Base-by-base conservation (phyloP, 2,797 vertebrate genomes). In the Sciaenops ocellatus region DNA sequence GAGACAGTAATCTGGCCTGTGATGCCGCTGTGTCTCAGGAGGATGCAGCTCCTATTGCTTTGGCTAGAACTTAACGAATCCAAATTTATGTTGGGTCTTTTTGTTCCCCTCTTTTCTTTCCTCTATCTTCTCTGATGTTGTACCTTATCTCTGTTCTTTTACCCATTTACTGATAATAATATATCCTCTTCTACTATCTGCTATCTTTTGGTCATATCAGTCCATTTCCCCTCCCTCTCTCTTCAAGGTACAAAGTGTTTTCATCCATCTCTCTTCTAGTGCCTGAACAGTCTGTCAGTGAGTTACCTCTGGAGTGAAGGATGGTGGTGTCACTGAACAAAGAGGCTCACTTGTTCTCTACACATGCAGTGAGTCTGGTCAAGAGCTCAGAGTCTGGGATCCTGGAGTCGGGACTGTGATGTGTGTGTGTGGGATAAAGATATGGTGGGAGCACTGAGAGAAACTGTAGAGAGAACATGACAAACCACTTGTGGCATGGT, bases 211-310 rank as follows among this genome's bases (percentile, higher is more conserved):
- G 76, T 77, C 73, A 55, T 65, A 92, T 91, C 90, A 79, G 63
- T 76, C 70, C 77, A 76, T 79, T 87, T 89, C 80, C 74, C 68
- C 71, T 74, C 83, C 69, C 38, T 84, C 80, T 41, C 85, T 87
- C 86, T 79, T 86, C 50, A 88, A 85, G 82, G 72, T 90, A 94
- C 90, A 93, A 92, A 92, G 89, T 89, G 90, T 85, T 85, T 85
- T 76, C 85, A 91, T 92, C 88, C 78, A 86, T 93, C 92, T 89
- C 86, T 81, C 85, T 89, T 88, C 73, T 76, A 51, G 67, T 62
- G 78, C 82, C 83, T 63, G 79, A 83, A 42, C 72, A 22, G 80
- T 73, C 86, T 88, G 90, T 92, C 88, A 90, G 77, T 87, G 85
- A 74, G 79, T 76, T 83, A 73, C 78, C 78, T 78, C 64, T 38